A percentile compares a stretch with the other conserved stretches of the same genome.
Evolutionary conservation across 1,140 invertebrate species (phyloP).

Genomic region (Drosophila nigrodunni): DNA sequence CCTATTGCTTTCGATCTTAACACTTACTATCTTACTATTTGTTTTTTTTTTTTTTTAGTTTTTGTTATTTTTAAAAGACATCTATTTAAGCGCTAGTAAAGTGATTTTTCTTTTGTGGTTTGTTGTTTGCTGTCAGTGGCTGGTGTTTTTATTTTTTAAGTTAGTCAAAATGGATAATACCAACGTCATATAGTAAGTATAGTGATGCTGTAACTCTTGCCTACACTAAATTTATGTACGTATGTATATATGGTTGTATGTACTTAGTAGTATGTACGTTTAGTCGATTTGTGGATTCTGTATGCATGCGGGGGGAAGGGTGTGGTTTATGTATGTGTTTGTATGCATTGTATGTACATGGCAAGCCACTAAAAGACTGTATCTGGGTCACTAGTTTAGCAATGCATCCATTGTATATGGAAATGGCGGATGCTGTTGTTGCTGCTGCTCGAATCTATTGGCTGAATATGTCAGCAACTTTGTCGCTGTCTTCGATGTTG

Average conservation of each 20-base stretch:
- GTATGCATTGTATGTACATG: conserved; percentile 71
- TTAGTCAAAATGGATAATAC: conserved; percentile 35
- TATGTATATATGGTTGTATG: conserved; percentile 53
- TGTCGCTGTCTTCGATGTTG: conserved; percentile 59
- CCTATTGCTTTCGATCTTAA: conserved; percentile 68
- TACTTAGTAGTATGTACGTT: no score
- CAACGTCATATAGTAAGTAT: conserved; percentile 68
- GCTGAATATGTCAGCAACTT: conserved; percentile 70
- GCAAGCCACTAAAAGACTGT: conserved; percentile 72
- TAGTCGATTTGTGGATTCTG: not conserved
- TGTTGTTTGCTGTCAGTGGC: conserved; percentile 51
- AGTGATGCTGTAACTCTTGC: conserved; percentile 71
- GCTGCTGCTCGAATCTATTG: conserved; percentile 73
- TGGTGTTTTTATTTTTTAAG: conserved; percentile 26
- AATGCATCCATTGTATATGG: conserved; percentile 88
- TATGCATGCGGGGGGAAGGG: conserved; percentile 13
- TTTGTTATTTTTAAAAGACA: conserved; percentile 57
- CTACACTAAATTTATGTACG: conserved; percentile 59
- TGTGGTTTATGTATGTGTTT: conserved; percentile 35
- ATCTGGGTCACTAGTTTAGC: conserved; percentile 85
- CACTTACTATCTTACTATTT: conserved; percentile 80
- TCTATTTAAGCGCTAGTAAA: conserved; percentile 81
- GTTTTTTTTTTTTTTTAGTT: conserved; percentile 19
- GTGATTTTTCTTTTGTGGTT: conserved; percentile 53
- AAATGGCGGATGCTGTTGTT: conserved; percentile 85